phyloP scores from a whole-genome alignment of 2,797 vertebrate species.

The Peromyscus melanophrys region DNA sequence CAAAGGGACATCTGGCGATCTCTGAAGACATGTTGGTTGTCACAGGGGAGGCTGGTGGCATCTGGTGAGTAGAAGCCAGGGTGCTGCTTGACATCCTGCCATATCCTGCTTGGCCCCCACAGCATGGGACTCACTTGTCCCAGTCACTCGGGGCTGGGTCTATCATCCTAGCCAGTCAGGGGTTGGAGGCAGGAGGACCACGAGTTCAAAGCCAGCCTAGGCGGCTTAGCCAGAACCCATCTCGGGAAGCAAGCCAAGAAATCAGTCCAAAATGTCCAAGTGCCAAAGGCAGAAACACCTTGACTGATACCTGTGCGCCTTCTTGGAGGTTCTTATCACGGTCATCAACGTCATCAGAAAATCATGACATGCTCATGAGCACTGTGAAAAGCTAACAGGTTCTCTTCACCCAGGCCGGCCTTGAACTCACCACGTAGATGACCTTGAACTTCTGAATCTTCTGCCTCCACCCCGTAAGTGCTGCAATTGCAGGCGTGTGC shows the following conservation, averaged over 20 bases:
- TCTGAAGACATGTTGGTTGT: not conserved
- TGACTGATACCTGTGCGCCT: fast-evolving
- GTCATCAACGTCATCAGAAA: not conserved
- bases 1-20: not conserved
- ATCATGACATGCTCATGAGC: fast-evolving
- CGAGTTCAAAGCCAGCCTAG: not conserved
- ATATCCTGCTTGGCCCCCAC: not conserved
- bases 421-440: not conserved
- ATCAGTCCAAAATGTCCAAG: too few relatives aligned
- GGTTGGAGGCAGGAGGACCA: not conserved
- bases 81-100: fast-evolving
- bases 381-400: not conserved
- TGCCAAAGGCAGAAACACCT: not conserved
- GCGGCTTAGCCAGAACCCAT: not conserved
- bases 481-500: not conserved
- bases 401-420: not conserved
- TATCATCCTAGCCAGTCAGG: not conserved
- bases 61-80: not conserved
- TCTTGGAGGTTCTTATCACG: fast-evolving
- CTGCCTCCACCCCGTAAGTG: not conserved
- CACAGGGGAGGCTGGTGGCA: fast-evolving
- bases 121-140: not conserved
- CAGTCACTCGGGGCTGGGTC: not conserved
- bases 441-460: not conserved
- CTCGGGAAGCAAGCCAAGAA: not conserved